Percentiles rank a stretch among this genome's conserved stretches.
Conservation (phyloP, 2,797 vertebrate genomes). For the Acanthopagrus latus region DNA sequence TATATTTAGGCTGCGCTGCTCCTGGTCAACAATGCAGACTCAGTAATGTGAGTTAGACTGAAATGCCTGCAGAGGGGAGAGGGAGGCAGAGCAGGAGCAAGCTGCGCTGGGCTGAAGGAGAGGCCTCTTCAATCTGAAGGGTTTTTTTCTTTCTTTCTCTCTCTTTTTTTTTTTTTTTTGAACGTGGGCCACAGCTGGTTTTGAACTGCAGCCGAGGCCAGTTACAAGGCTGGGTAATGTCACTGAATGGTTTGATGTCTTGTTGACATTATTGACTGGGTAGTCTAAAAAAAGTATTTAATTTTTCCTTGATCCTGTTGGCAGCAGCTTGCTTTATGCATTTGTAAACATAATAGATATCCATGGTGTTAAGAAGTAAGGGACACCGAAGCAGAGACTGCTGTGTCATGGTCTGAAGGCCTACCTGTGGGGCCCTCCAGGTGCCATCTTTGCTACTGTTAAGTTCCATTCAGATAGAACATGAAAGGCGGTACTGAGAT, state of each 20-base stretch:
- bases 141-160: slow-evolving; percentile 2
- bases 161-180: slow-evolving; percentile 7
- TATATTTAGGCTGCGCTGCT: slow-evolving; percentile 92
- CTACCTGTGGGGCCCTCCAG: slow-evolving; percentile 31
- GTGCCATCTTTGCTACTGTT: slow-evolving; percentile 15
- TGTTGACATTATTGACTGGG: slow-evolving; percentile 55
- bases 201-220: slow-evolving; percentile 51
- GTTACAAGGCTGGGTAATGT: slow-evolving; percentile 63
- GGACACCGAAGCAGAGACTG: slow-evolving; percentile 15
- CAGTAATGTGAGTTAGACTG: slow-evolving; percentile 86
- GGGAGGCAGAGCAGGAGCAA: slow-evolving; percentile 49
- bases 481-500: background rate
- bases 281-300: slow-evolving; percentile 7
- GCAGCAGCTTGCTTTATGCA: background rate
- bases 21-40: slow-evolving; percentile 85
- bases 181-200: slow-evolving; percentile 41
- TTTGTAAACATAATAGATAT: slow-evolving; percentile 6
- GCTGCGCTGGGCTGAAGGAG: slow-evolving; percentile 48
- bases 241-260: slow-evolving; percentile 30
- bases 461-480: background rate
- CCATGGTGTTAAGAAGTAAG: background rate
- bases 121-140: slow-evolving; percentile 60
- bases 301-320: background rate
- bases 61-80: slow-evolving; percentile 64
- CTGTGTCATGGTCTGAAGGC: slow-evolving; percentile 52